These are phyloP conservation scores for Notothenia rossii DNA, from an alignment of 2,113 vertebrate species.

Conservation along the genomic window DNA sequence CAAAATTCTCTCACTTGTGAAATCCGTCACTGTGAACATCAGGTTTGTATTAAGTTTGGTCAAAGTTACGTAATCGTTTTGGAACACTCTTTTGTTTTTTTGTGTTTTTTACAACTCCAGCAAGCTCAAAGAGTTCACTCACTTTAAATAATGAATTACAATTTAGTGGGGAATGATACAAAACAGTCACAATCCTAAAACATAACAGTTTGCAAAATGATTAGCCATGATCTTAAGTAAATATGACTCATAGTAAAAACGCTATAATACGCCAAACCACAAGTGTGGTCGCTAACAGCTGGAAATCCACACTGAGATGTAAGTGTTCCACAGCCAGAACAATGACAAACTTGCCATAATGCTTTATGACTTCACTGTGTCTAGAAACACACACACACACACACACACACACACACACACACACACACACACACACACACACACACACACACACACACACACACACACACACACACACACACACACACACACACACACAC, in stretches of 20 bases:
- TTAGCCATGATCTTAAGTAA: background rate
- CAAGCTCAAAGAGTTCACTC: background rate
- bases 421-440: background rate
- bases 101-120: background rate
- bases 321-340: background rate
- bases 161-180: background rate
- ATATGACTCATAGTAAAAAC: background rate
- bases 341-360: background rate
- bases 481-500: background rate
- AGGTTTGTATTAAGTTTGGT: no score
- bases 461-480: background rate
- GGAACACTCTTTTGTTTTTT: no score
- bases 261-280: background rate
- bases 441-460: no score
- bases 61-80: no score
- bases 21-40: no score
- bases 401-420: slow-evolving; percentile 2
- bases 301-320: background rate
- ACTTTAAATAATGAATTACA: background rate
- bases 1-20: background rate
- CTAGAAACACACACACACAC: background rate
- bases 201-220: background rate
- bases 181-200: background rate
- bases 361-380: background rate
- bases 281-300: background rate